These are phyloP conservation scores for Archaeoteleia sp. DNA, from an alignment of 2,888 invertebrate species.

Conservation along the genomic window DNA sequence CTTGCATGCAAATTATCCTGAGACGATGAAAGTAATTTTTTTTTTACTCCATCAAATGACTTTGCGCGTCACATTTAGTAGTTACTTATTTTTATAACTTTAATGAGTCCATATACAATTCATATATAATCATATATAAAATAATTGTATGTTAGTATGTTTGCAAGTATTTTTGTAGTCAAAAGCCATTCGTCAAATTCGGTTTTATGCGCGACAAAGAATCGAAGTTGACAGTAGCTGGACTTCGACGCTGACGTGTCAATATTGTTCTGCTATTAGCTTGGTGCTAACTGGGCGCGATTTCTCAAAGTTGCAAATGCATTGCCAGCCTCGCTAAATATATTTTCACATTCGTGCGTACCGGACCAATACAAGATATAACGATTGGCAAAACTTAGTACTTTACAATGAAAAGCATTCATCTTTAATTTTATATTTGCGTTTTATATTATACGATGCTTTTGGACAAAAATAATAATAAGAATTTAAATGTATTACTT, in stretches of 20 bases:
- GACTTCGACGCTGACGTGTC: slow-evolving; percentile 56
- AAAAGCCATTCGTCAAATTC: no score
- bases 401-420: slow-evolving; percentile 41
- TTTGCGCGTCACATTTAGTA: no score
- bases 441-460: not conserved
- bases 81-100: no score
- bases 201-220: slow-evolving; percentile 35
- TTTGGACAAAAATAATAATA: not conserved
- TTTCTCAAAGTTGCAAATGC: slow-evolving; percentile 52
- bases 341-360: slow-evolving; percentile 46
- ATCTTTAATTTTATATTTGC: slow-evolving; percentile 27
- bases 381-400: slow-evolving; percentile 43
- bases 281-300: slow-evolving; percentile 52
- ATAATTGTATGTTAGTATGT: no score
- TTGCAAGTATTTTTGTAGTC: no score
- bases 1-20: no score
- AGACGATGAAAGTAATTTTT: no score
- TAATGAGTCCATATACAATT: no score
- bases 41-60: no score
- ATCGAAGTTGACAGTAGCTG: slow-evolving; percentile 36
- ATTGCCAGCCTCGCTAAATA: slow-evolving; percentile 48
- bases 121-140: no score
- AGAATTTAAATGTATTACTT: not conserved
- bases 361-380: slow-evolving; percentile 4
- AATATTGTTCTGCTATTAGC: slow-evolving; percentile 60